These are phyloP conservation scores for Lasioglossum zephyrum DNA, from an alignment of 2,888 invertebrate species.

Conservation along the genomic window DNA sequence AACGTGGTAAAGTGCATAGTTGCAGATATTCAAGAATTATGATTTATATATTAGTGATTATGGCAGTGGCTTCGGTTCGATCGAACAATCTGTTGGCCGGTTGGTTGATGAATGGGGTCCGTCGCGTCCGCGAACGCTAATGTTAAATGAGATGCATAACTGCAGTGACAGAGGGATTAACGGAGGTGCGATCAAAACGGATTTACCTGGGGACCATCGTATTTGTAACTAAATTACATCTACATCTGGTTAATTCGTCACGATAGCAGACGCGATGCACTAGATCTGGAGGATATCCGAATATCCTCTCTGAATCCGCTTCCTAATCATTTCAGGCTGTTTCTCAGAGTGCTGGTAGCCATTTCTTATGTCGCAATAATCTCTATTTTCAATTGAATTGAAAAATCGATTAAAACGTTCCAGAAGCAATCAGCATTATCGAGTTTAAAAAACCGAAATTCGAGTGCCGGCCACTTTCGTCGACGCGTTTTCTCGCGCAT, in stretches of 20 bases:
- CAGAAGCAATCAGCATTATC: neutral
- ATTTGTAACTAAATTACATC: slow-evolving; percentile 14
- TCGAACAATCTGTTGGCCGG: neutral
- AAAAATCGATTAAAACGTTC: neutral
- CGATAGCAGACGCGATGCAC: neutral
- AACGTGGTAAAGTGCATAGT: neutral
- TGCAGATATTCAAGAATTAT: neutral
- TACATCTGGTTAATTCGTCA: slow-evolving; percentile 17
- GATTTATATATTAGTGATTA: neutral
- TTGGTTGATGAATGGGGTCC: slow-evolving; percentile 4
- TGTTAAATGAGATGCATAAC: slow-evolving; percentile 21
- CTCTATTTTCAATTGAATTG: neutral
- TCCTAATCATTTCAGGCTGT: neutral
- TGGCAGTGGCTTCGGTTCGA: neutral
- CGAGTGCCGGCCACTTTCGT: neutral
- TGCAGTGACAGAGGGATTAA: slow-evolving; percentile 10
- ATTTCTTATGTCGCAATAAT: neutral
- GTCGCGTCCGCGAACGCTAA: neutral
- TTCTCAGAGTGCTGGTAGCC: no score
- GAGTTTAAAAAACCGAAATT: neutral
- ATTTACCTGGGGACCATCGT: slow-evolving; percentile 8
- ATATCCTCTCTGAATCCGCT: neutral
- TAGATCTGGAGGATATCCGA: neutral
- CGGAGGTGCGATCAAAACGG: neutral
- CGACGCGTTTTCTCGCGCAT: neutral